Percentiles rank a stretch among this genome's conserved stretches.
Conservation (phyloP, 2,888 invertebrate species). For the Coelopa pilipes region DNA sequence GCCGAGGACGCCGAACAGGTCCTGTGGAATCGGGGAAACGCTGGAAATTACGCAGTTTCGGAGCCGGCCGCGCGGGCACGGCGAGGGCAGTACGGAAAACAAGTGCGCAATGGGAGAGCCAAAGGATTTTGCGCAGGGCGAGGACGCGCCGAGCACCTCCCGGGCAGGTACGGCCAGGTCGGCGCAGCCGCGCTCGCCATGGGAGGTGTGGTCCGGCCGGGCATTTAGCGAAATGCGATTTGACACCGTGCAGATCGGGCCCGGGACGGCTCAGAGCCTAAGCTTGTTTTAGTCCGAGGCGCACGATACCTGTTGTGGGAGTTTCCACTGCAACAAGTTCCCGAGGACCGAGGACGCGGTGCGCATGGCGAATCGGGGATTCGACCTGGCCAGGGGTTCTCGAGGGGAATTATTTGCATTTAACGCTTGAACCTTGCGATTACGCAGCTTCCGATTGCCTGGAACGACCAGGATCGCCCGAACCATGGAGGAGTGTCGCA, state of each 20-base stretch:
- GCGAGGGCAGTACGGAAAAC: conserved; percentile 10
- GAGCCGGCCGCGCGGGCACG: not conserved
- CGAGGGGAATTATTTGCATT: conserved; percentile 17
- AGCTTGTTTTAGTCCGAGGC: not conserved
- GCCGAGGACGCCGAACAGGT: not conserved
- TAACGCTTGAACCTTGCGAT: not conserved
- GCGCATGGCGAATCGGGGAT: conserved; percentile 16
- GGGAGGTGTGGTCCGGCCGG: conserved; percentile 14
- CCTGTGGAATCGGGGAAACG: not conserved
- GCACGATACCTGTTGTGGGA: conserved; percentile 22
- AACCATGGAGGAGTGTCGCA: not conserved
- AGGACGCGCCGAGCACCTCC: not conserved
- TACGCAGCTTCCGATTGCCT: not conserved
- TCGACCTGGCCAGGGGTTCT: not conserved
- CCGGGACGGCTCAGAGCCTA: not conserved
- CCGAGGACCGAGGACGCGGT: not conserved
- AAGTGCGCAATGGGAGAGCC: conserved; percentile 27
- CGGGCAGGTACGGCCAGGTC: not conserved
- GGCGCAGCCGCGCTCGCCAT: not conserved
- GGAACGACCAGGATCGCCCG: not conserved
- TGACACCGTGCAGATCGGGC: not conserved
- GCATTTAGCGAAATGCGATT: conserved; percentile 11
- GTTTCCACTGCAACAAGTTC: conserved; percentile 2
- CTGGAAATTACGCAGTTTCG: conserved; percentile 27
- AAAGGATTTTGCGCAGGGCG: conserved; percentile 27